Evolutionary conservation across 2,888 invertebrate genomes (phyloP).

Genomic region (Melanotus villosus): DNA sequence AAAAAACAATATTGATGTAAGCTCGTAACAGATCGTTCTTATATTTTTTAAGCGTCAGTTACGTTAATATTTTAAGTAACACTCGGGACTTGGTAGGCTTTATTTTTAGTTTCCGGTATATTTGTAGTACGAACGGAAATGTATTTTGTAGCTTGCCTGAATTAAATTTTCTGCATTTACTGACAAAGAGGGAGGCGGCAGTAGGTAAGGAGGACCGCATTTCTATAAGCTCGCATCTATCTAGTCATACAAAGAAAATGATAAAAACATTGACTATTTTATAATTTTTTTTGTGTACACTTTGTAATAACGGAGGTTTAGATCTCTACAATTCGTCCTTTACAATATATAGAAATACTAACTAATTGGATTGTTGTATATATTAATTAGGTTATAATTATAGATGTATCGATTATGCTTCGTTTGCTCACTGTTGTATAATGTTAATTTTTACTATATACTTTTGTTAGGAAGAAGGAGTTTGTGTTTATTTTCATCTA

Average conservation of each 20-base stretch:
- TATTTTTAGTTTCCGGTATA: too few species aligned
- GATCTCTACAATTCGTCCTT: constrained; percentile 34
- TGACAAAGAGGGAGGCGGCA: too few species aligned
- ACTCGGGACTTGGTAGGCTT: too few species aligned
- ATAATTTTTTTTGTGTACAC: background rate
- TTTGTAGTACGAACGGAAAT: too few species aligned
- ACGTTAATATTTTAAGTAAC: too few species aligned
- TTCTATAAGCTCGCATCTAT: constrained; percentile 24
- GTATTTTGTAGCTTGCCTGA: too few species aligned
- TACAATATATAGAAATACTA: constrained; percentile 11
- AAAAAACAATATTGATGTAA: too few species aligned
- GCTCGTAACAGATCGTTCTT: too few species aligned
- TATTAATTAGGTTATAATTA: constrained; percentile 20
- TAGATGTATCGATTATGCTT: constrained; percentile 18
- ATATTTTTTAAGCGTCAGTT: too few species aligned
- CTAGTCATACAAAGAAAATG: constrained; percentile 28
- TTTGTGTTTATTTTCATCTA: background rate
- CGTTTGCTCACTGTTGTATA: constrained; percentile 30
- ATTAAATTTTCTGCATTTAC: too few species aligned
- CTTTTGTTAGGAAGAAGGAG: background rate
- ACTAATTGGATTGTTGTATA: constrained; percentile 29
- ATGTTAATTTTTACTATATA: constrained; percentile 14
- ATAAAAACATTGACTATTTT: constrained; percentile 27
- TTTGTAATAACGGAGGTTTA: constrained; percentile 16
- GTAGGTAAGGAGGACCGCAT: too few species aligned